Evolutionary conservation across 2,888 invertebrate genomes (phyloP).

Genomic region (Palloptera scutellata): DNA sequence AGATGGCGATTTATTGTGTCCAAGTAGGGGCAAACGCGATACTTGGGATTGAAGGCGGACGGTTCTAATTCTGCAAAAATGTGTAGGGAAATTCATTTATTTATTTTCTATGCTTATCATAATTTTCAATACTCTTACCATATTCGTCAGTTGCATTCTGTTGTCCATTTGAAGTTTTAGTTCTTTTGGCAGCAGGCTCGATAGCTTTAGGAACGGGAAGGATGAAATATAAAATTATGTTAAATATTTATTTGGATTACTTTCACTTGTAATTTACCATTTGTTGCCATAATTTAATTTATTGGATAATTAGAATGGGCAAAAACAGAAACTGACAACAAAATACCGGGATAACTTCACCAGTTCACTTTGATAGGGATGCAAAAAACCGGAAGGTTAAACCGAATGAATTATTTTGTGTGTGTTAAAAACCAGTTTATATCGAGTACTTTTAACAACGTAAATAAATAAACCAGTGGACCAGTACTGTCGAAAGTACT

Average conservation of each 20-base stretch:
- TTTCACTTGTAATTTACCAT: conserved; percentile 30
- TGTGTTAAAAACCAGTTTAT: too few species aligned
- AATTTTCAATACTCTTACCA: conserved; percentile 30
- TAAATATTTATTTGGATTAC: too few species aligned
- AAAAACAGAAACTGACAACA: background rate
- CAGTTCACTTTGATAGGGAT: too few species aligned
- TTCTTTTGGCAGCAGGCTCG: conserved; percentile 34
- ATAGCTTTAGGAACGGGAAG: background rate
- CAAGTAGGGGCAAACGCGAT: conserved; percentile 89
- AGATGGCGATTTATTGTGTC: conserved; percentile 98
- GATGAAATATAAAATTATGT: too few species aligned
- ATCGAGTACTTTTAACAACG: too few species aligned
- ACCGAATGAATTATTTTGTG: too few species aligned
- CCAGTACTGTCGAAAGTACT: too few species aligned
- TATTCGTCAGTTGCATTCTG: conserved; percentile 33
- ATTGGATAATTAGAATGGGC: background rate
- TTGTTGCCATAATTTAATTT: conserved; percentile 33
- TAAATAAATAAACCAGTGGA: too few species aligned
- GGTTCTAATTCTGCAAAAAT: conserved; percentile 50
- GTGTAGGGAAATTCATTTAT: background rate
- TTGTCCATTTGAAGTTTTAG: conserved; percentile 25
- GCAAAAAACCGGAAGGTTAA: too few species aligned
- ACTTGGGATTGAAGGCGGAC: conserved; percentile 64
- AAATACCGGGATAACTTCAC: background rate
- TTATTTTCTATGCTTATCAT: background rate